A percentile compares a stretch with the other conserved stretches of the same genome.
These are phyloP conservation scores for Callopanchax toddi DNA, from an alignment of 2,113 vertebrate genomes.

Conservation along the genomic window DNA sequence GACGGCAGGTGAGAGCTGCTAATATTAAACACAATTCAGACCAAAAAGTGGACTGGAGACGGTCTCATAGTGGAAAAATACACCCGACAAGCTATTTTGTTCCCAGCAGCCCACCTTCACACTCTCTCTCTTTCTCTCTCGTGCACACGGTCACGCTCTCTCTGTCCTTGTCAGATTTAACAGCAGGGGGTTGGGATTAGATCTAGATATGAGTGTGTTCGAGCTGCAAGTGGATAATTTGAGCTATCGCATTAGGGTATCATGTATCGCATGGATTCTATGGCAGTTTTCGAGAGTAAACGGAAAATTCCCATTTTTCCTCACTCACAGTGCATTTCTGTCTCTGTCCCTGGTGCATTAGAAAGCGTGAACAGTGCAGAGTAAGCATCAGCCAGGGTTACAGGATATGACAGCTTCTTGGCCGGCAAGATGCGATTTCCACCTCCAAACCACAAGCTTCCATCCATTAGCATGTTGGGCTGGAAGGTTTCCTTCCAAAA, in stretches of 20 bases:
- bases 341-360: slow-evolving; percentile 12
- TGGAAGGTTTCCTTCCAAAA: slow-evolving; percentile 41
- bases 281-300: slow-evolving; percentile 6
- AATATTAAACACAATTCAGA: background rate
- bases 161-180: slow-evolving; percentile 63
- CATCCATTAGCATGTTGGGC: slow-evolving; percentile 20
- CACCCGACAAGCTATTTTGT: slow-evolving; percentile 8
- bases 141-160: slow-evolving; percentile 35
- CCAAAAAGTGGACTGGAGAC: background rate
- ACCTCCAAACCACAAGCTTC: slow-evolving; percentile 25
- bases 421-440: slow-evolving; percentile 37
- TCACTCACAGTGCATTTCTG: slow-evolving; percentile 6
- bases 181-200: slow-evolving; percentile 61
- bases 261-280: background rate
- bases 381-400: slow-evolving; percentile 29
- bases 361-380: slow-evolving; percentile 39
- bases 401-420: slow-evolving; percentile 45
- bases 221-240: slow-evolving; percentile 6
- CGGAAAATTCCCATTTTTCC: slow-evolving; percentile 1
- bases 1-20: slow-evolving; percentile 86
- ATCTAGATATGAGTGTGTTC: slow-evolving; percentile 1
- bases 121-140: background rate
- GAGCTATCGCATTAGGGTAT: background rate
- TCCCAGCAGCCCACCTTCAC: slow-evolving; percentile 1
- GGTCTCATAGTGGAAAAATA: background rate